Evolutionary conservation across 2,113 vertebrate species (phyloP), one percentile per base, ranked within the genome.

Genomic region (Scortum barcoo): DNA sequence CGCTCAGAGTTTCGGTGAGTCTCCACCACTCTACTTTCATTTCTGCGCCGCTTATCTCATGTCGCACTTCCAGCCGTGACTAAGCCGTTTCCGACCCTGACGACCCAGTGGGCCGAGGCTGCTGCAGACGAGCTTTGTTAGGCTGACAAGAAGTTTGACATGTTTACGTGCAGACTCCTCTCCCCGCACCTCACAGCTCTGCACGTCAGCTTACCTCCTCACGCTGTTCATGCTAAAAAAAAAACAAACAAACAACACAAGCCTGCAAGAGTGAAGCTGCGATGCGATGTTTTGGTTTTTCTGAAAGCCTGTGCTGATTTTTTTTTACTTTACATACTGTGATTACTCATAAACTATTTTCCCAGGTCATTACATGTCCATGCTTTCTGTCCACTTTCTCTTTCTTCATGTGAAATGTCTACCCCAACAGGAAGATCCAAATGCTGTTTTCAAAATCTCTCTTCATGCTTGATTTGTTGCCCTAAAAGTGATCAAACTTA

Each of bases 1-100:
- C 20, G 24, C 38, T n/a, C 2, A 10, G 24, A 87, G 0, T 68
- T 71, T 57, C 1, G 93, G 94, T 95, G 84, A 93, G 93, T 62
- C 9, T 1, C 0, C 33, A 0, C 38, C 17, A n/a, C 60, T 79
- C 79, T 33, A 9, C 48, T 73, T 73, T 89, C 11, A 5, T 11
- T 74, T 79, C 33, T 63, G 26, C 10, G 42, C 42, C 50, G 14
- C 54, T 53, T 61, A 3, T 13, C 4, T 4, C 2, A 7, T 61
- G 2, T 13, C 4, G 4, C 2, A 7, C 13, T 66, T 56, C 0
- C 7, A 20, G 7, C 17, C 1, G 1, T 33, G 61, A 62, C 58
- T 4, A 10, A 63, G 68, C 22, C 3, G 8, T 70, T 62, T 73
- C 42, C 42, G 28, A n/a, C n/a, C n/a, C n/a, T n/a, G n/a, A n/a